Evolutionary conservation across 2,113 vertebrate genomes (phyloP), one percentile per base, ranked within the genome.

Genomic region (Rhabdornis inornatus): DNA sequence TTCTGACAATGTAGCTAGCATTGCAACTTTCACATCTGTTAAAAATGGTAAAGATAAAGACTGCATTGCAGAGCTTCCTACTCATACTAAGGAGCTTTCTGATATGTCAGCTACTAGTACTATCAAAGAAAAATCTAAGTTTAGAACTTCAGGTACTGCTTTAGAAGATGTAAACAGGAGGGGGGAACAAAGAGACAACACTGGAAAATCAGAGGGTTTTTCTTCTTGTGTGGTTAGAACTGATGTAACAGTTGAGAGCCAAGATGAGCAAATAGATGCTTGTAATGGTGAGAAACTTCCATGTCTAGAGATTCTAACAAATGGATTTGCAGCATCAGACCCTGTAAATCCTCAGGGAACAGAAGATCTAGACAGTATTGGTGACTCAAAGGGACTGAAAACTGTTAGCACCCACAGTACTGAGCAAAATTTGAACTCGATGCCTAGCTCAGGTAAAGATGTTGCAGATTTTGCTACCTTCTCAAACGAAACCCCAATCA

Each of bases 401-500:
- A 91, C 47, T 94, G 63, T 83, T 91, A 92, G 83, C 52, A 30
- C 82, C 92, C 81, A 47, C 47, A 97, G 91, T 91, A 92, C 97
- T 83, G 97, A 98, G 79, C 97, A 97, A 94, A 94, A 57, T 70
- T 97, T 96, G 87, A 97, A 97, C 68, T 96, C 83, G 63, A 76
- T 94, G 94, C 95, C 96, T 60, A 97, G 89, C 89, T 97, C 97
- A 95, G 97, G 97, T 95, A 98, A 98, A 14, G 98, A 98, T 49
- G 99, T 99, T 97, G 98, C 98, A 69, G 99, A 99, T 97, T 99
- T 99, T 98, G 97, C 99, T 83, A 97, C 98, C 50, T 99, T 99
- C 98, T 96, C 98, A 50, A 96, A 97, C 65, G 92, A 97, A 72
- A 96, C 97, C 65, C 15, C 95, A 69, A 93, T 76, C 57, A 90